Conservation (phyloP, 30 jellyfish, hydroid and myxozoan species). For the Rhopilema esculentum region DNA sequence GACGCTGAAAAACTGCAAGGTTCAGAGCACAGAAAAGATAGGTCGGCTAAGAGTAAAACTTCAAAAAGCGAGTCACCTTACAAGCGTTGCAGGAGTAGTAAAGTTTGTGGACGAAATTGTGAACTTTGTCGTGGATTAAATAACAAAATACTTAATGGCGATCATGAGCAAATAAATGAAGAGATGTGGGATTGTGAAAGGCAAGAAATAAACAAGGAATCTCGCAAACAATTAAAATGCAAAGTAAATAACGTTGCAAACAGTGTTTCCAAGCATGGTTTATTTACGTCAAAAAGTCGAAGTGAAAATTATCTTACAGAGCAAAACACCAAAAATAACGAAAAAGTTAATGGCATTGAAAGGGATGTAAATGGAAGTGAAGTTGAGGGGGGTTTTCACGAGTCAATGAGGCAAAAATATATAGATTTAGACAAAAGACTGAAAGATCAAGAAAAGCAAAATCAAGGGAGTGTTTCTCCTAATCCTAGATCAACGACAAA, state of each 20-base stretch:
- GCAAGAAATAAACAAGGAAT: not conserved
- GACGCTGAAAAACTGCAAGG: slow-evolving; percentile 14
- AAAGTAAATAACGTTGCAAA: not conserved
- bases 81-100: slow-evolving; percentile 63
- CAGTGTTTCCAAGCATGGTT: not conserved
- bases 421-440: not conserved
- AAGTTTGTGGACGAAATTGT: slow-evolving; percentile 71
- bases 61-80: slow-evolving; percentile 64
- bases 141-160: not conserved
- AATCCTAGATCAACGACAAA: not conserved
- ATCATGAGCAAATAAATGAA: not conserved
- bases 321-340: not conserved
- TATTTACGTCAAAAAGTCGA: slow-evolving; percentile 11
- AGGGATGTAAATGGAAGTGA: not conserved
- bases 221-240: not conserved
- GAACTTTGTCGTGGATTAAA: slow-evolving; percentile 64
- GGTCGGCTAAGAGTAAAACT: not conserved
- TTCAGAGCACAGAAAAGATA: not conserved
- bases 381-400: not conserved
- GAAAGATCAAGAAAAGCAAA: not conserved
- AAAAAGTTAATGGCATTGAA: too few relatives aligned
- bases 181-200: not conserved
- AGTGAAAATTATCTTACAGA: too few relatives aligned
- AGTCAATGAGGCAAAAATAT: slow-evolving; percentile 18
- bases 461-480: not conserved